phyloP scores from a whole-genome alignment of 2,113 vertebrate species.

The Rhinolophus ferrumequinum region DNA sequence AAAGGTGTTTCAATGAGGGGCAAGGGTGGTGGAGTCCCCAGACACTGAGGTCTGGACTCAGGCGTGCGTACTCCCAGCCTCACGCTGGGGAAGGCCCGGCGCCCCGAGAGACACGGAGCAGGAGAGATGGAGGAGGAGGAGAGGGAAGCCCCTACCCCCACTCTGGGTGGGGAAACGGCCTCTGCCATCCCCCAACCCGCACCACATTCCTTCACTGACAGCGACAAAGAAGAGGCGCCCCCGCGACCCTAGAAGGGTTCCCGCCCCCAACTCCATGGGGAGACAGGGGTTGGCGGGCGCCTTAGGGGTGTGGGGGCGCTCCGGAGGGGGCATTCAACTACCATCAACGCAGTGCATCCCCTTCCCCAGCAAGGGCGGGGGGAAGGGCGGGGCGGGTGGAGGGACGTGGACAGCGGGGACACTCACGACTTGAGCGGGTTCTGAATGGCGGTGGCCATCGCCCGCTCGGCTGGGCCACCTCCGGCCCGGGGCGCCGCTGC shows the following conservation, averaged over 20 bases:
- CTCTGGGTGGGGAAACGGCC: constrained; percentile 67
- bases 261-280: background rate
- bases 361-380: constrained; percentile 71
- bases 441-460: constrained; percentile 96
- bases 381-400: constrained; percentile 6
- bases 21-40: background rate
- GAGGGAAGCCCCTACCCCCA: constrained; percentile 59
- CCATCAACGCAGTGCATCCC: constrained; percentile 74
- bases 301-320: background rate
- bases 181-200: constrained; percentile 59
- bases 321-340: constrained; percentile 7
- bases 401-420: constrained; percentile 67
- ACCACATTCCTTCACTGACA: constrained; percentile 76
- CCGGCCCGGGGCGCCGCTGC: constrained; percentile 76
- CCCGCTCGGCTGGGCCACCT: constrained; percentile 83
- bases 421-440: constrained; percentile 97
- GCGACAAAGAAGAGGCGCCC: constrained; percentile 71
- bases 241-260: constrained; percentile 45
- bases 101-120: background rate
- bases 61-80: background rate
- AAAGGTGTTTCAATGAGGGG: background rate
- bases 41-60: background rate
- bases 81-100: background rate
- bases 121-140: background rate
- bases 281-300: background rate